A percentile compares a stretch with the other conserved stretches of the same genome.
Conservation (phyloP, 30 jellyfish, hydroid and myxozoan species). For the Hydractinia echinata region DNA sequence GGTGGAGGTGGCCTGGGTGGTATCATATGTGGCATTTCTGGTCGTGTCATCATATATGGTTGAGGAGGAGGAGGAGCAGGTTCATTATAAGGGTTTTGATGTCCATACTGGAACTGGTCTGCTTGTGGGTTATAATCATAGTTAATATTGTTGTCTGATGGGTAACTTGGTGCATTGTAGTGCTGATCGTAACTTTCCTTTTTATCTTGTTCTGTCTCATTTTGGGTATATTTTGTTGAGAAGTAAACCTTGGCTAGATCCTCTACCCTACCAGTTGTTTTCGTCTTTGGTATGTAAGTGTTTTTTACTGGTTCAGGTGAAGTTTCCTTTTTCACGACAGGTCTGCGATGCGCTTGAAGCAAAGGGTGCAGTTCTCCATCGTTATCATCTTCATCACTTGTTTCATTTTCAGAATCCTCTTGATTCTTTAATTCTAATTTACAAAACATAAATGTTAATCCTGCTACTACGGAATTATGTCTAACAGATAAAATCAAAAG, state of each 20-base stretch:
- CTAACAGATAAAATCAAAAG: no score
- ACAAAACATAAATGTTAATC: no score
- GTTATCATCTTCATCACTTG: constrained; percentile 50
- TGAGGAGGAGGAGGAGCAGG: constrained; percentile 16
- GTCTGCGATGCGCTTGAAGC: constrained; percentile 87
- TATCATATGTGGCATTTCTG: not conserved
- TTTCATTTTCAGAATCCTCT: not conserved
- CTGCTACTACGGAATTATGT: no score
- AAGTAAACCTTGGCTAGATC: constrained; percentile 51
- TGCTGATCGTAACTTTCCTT: not conserved
- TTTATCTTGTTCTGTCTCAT: not conserved
- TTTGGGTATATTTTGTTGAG: constrained; percentile 37
- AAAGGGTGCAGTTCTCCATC: constrained; percentile 73
- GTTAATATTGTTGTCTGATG: no score
- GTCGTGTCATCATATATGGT: not conserved
- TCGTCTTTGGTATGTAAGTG: constrained; percentile 14
- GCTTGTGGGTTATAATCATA: not conserved
- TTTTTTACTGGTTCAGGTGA: not conserved
- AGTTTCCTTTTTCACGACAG: constrained; percentile 36
- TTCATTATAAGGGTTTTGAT: not conserved
- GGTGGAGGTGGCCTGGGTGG: constrained; percentile 2
- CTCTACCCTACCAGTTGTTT: constrained; percentile 29
- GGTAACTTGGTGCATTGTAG: not conserved
- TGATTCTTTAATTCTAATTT: no score
- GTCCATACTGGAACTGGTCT: not conserved